Evolutionary conservation across 2,113 vertebrate genomes (phyloP), one percentile per base, ranked within the genome.

Genomic region (Sebastes schlegelii): DNA sequence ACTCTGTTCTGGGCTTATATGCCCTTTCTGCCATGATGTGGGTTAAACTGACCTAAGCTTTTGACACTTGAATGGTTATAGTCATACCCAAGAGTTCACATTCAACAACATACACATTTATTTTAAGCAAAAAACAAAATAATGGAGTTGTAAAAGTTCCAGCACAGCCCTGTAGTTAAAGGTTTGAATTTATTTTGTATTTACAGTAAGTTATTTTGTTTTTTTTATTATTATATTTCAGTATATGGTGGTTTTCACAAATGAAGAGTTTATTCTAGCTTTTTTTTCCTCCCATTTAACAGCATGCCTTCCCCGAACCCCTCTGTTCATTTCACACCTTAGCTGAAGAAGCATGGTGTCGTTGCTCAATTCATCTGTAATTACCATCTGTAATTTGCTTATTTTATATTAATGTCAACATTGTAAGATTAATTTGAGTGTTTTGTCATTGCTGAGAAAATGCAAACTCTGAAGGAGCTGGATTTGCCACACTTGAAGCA

Each of bases 191-290:
- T 83, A 83, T 86, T 87, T 93, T 90, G 79, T 93, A 91, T 93
- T 93, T 90, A 85, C 92, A 55, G 73, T 94, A 95, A 94, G 87
- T 94, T 95, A 94, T 95, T 93, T 92, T 86, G 19, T 77, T 87
- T 74, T 80, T 74, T 67, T 19, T 64, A 83, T 83, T 49, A 87
- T 85, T 49, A 87, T 85, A 65, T 51, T 74, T 84, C 80, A 42
- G 52, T 90, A 80, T 82, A 82, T 81, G 81, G 85, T 93, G 85
- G 86, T 87, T 91, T 90, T 54, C 79, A 92, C 87, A 90, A 81
- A 86, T 84, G 34, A 91, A 88, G 83, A 91, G 42, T 89, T 92
- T 84, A 66, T 87, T 86, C 63, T 85, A 74, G 69, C 78, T 86
- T 70, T 75, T 12, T 82, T 75, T 80, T 60, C 40, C 17, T 26